Base-by-base conservation (phyloP, 1,140 invertebrate genomes). In the Portunus trituberculatus region DNA sequence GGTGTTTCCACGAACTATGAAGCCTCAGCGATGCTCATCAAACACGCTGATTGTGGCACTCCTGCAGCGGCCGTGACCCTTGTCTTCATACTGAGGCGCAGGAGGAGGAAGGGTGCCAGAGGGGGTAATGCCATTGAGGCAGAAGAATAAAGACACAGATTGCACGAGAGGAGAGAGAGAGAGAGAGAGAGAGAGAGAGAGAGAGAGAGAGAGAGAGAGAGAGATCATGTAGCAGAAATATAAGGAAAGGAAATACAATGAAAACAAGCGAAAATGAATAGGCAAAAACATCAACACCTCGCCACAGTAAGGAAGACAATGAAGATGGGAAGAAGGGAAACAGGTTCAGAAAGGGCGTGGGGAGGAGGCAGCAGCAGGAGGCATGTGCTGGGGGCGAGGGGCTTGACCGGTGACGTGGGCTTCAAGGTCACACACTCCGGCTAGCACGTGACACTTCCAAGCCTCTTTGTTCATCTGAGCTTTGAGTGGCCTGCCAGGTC, bases 391-490 rank as follows among this genome's bases (percentile, higher is more conserved):
- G 20, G 67, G 67, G 67, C 67, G 25, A 76, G 67, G 67, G 67
- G 25, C 67, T 76, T 76, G 67, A 76, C 67, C 67, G 67, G 67
- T 76, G 67, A 76, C 67, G 67, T 76, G 67, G 16, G 20, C 67
- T 76, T 76, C 67, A 76, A 76, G 67, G 67, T 76, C 67, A 76
- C 67, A 76, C 67, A 76, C 67, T n/a, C 67, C n/a, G 67, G 67
- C 25, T 76, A 12, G 67, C 67, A 76, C 67, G 67, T 76, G 67
- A 76, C 67, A 76, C n/a, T 16, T 76, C 67, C 67, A 76, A 76
- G 67, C 16, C 67, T 76, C 67, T 76, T 76, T 76, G 67, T 76
- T 76, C 67, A 8, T 76, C 20, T 76, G 67, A n/a, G n/a, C 6
- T 76, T 7, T 76, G 67, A n/a, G n/a, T 2, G 67, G 67, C 25